These are phyloP conservation scores for Zelostemma sp. DNA, from an alignment of 1,140 invertebrate genomes.

Conservation along the genomic window DNA sequence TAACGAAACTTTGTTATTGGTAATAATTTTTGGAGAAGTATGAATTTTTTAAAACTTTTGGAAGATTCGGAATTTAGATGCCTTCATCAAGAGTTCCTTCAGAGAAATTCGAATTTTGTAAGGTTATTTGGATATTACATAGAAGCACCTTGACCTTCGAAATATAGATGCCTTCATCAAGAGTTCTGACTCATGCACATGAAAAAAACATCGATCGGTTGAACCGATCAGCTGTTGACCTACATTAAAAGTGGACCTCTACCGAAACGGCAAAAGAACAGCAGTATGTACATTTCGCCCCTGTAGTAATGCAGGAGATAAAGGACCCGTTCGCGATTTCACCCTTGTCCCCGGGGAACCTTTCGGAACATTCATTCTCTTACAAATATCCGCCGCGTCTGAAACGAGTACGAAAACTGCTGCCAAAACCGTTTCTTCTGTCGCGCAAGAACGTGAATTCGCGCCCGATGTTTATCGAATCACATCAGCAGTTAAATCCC, in stretches of 20 bases:
- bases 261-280: conserved; percentile 30
- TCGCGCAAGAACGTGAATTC: neutral
- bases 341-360: conserved; percentile 54
- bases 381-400: conserved; percentile 56
- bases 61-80: neutral
- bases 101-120: too few relatives aligned
- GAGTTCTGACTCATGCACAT: conserved; percentile 40
- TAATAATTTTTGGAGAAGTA: too few relatives aligned
- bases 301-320: conserved; percentile 39
- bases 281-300: conserved; percentile 24
- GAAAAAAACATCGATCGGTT: conserved; percentile 50
- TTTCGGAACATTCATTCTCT: conserved; percentile 47
- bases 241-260: conserved; percentile 51
- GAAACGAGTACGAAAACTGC: conserved; percentile 53
- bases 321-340: conserved; percentile 40
- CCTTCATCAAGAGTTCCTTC: too few relatives aligned
- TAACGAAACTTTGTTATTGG: too few relatives aligned
- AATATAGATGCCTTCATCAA: neutral
- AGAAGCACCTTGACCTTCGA: too few relatives aligned
- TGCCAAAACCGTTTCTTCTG: conserved; percentile 27
- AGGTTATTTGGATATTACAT: too few relatives aligned
- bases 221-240: conserved; percentile 59
- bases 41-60: too few relatives aligned
- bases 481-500: too few relatives aligned
- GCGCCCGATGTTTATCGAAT: too few relatives aligned